Base-by-base conservation (phyloP, 2,888 invertebrate genomes). In the Hirtodrosophila duncani region DNA sequence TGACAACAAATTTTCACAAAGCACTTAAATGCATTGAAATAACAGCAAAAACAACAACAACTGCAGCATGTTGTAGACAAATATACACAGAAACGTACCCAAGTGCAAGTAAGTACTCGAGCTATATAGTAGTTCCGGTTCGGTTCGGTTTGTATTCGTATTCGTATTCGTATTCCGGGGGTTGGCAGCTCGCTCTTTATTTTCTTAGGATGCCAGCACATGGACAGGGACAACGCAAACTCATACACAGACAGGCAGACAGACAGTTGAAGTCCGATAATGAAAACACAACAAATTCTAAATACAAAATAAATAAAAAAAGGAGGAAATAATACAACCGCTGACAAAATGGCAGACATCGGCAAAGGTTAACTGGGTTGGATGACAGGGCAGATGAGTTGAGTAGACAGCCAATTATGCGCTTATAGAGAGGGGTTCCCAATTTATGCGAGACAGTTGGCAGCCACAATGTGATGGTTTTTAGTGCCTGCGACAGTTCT, bases 321-420 rank as follows among this genome's bases (percentile, higher is more conserved):
- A 20, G 13, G 26, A 58, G n/a, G 11, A 3, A 29, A 29, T 11
- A 24, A 24, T 7, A 11, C 3, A 13, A 8, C 3, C n/a, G 3
- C 8, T 7, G 9, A 24, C 3, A 24, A n/a, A 24, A n/a, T 3
- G 9, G 8, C 8, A 24, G 24, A 7, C 9, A n/a, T 3, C 3
- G 4, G 6, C 20, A 20, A n/a, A n/a, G n/a, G n/a, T n/a, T n/a
- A n/a, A n/a, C n/a, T n/a, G n/a, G n/a, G n/a, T n/a, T n/a, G n/a
- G n/a, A n/a, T n/a, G n/a, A n/a, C n/a, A n/a, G n/a, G n/a, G n/a
- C n/a, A n/a, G n/a, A n/a, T n/a, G n/a, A n/a, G n/a, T n/a, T n/a
- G n/a, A n/a, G n/a, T n/a, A 71, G 81, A 68, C 74, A 50, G 81
- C 71, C 71, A 80, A 71, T 71, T 71, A 71, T 77, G 53, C 51